Percentiles rank a stretch among this genome's conserved stretches.
Evolutionary conservation across 2,888 invertebrate species (phyloP).

Genomic region (Palloptera scutellata): DNA sequence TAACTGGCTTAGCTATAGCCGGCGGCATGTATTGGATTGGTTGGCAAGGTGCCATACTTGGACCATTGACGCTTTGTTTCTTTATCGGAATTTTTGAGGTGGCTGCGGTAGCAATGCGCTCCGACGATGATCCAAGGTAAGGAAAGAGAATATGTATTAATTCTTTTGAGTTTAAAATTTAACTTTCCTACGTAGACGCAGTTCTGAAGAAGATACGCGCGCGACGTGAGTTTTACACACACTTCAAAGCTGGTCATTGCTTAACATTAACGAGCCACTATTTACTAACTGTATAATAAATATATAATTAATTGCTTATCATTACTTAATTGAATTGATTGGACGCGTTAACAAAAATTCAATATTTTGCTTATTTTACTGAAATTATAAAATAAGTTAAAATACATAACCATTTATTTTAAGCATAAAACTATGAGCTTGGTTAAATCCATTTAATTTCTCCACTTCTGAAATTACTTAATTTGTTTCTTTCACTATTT

Average conservation of each 20-base stretch:
- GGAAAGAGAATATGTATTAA: constrained; percentile 7
- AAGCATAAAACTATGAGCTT: no score
- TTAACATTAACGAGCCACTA: background rate
- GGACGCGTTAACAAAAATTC: background rate
- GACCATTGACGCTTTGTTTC: constrained; percentile 92
- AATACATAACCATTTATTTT: no score
- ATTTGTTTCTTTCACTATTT: background rate
- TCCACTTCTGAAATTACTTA: background rate
- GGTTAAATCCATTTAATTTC: background rate
- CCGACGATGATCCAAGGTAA: constrained; percentile 58
- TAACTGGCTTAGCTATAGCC: constrained; percentile 95
- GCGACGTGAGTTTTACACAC: constrained; percentile 57
- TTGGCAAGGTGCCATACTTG: constrained; percentile 95
- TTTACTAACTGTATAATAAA: background rate
- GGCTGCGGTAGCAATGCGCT: constrained; percentile 73
- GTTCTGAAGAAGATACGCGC: constrained; percentile 60
- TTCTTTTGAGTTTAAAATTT: constrained; percentile 7
- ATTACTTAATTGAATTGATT: background rate
- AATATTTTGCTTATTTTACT: constrained; percentile 10
- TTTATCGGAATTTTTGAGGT: constrained; percentile 92
- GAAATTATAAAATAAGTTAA: constrained; percentile 9
- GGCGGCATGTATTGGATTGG: constrained; percentile 98
- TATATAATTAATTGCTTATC: background rate
- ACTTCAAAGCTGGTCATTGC: background rate
- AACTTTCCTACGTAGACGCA: constrained; percentile 51